phyloP scores from a whole-genome alignment of 2,113 vertebrate species.

The Nyctibius bracteatus region DNA sequence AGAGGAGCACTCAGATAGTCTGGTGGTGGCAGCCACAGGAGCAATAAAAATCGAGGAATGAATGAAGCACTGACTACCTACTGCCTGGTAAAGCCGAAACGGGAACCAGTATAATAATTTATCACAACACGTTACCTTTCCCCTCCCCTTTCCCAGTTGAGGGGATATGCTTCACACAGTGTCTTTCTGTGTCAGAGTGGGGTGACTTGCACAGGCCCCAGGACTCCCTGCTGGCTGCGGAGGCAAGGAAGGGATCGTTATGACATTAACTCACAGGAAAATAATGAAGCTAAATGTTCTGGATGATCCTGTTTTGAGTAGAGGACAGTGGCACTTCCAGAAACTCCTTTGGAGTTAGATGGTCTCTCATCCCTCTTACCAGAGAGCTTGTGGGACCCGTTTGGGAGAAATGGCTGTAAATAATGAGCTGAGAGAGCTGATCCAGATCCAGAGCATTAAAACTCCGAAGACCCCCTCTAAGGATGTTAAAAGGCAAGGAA shows the following conservation, averaged over 20 bases:
- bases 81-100: not conserved
- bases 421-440: not conserved
- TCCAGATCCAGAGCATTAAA: not conserved
- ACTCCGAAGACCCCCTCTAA: not conserved
- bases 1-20: not conserved
- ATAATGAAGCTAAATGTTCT: not conserved
- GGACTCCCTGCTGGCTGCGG: not conserved
- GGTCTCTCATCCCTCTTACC: not conserved
- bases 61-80: not conserved
- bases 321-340: not conserved
- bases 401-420: not conserved
- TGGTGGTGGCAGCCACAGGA: not conserved
- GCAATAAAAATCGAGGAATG: not conserved
- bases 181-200: not conserved
- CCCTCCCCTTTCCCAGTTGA: not conserved
- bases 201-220: not conserved
- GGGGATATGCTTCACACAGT: fast-evolving
- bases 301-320: not conserved
- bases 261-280: not conserved
- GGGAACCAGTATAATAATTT: not conserved
- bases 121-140: fast-evolving
- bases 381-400: not conserved
- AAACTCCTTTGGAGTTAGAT: not conserved
- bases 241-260: not conserved
- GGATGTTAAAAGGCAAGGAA: not conserved